These are phyloP conservation scores for Oedothorax gibbosus DNA, from an alignment of 1,140 invertebrate species.

Conservation along the genomic window DNA sequence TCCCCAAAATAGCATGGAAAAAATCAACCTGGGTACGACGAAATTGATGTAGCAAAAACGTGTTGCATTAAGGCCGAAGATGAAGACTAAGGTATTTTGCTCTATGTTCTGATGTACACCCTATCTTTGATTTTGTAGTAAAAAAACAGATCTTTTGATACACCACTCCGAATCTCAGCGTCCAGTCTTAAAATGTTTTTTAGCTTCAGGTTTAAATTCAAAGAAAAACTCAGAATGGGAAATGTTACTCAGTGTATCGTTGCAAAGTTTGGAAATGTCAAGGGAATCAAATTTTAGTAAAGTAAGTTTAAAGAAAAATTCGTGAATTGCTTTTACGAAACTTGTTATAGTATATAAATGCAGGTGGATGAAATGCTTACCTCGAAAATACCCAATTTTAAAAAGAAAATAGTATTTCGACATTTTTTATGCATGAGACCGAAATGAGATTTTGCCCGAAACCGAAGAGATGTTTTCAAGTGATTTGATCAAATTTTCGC, in stretches of 20 bases:
- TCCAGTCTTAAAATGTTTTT: neutral
- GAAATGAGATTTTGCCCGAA: too few relatives aligned
- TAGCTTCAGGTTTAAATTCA: too few relatives aligned
- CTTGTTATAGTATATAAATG: constrained; percentile 8
- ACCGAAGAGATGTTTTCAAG: too few relatives aligned
- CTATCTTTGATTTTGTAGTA: constrained; percentile 10
- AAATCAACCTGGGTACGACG: neutral
- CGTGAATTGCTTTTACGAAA: neutral
- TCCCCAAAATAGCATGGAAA: neutral
- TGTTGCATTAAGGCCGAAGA: constrained; percentile 31
- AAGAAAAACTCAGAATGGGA: neutral
- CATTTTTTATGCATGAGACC: neutral
- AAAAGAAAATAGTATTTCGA: neutral
- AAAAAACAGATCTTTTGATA: neutral
- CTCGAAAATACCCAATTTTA: neutral
- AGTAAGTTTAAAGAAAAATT: neutral
- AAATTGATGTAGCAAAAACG: constrained; percentile 41
- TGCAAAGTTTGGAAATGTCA: neutral
- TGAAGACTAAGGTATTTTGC: neutral
- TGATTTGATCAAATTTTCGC: too few relatives aligned
- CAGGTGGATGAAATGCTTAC: neutral
- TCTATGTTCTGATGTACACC: neutral
- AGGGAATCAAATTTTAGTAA: neutral
- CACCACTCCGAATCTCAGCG: neutral
- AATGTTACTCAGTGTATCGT: neutral